Evolutionary conservation across 2,888 invertebrate species (phyloP), one percentile per base, ranked within the genome.

Genomic region (Dinocampus coccinellae): DNA sequence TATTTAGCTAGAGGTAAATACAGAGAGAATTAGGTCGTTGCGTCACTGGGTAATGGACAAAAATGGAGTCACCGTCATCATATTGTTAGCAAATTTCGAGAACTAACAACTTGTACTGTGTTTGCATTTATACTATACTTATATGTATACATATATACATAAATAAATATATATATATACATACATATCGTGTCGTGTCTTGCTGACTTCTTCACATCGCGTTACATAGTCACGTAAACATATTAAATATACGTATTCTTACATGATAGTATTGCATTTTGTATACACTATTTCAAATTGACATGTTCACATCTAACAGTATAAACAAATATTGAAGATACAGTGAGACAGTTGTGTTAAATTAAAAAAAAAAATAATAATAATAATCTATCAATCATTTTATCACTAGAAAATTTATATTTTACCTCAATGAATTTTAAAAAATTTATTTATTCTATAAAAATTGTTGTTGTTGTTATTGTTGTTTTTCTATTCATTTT

Each of bases 1-100:
- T 13, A 13, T 39, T 39, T 2, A 39, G 39, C n/a, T 39, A 16
- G 47, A 47, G 47, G 7, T 29, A 29, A 29, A 29, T 29, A 7
- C 42, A 42, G 24, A 13, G 16, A 13, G 36, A 77, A 76, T 75
- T 66, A 69, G 74, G 74, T 73, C 72, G 65, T 73, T 65, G 62
- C 72, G 70, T 73, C 67, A 73, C 36, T 55, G 24, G 24, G 53
- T 61, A 65, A 69, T 69, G 58, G 65, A 65, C 60, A 57, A 34
- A 55, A 58, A 62, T 60, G 66, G 62, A 58, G 67, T 61, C 57
- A 47, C 52, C 60, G 70, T 70, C 60, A 60, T 64, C 69, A 74
- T 61, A 55, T 61, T 72, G 64, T 68, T 52, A 63, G 26, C 53
- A 67, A 67, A 55, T 11, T 9, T 55, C 24, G 55, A 24, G 26